Evolutionary conservation across 2,888 invertebrate species (phyloP), one percentile per base, ranked within the genome.

Genomic region (Oligia latruncula): DNA sequence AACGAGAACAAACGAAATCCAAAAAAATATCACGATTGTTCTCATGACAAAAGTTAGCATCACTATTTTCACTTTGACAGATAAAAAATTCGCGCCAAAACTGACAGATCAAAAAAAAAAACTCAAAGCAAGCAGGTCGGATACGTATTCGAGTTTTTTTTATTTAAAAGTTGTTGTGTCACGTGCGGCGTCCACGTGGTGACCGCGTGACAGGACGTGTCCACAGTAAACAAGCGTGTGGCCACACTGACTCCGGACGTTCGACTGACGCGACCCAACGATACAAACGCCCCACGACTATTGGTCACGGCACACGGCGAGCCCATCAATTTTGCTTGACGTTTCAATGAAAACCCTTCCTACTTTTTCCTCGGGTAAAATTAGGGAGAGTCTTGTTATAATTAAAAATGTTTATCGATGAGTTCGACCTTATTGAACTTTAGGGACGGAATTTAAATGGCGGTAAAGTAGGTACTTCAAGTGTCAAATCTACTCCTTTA

Each of bases 301-400:
- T 94, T 95, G 96, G 95, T 95, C 96, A 96, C 95, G 94, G 89
- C 93, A 94, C 94, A 93, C 93, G 93, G 94, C 94, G 90, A 93
- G 94, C 94, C 95, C 96, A 96, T 96, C 96, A 96, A 96, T 96
- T 96, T 94, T 91, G 92, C 93, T 93, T 96, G 96, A 96, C 96
- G 95, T 95, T 95, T 95, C 95, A 95, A 95, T 95, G 95, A 95
- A 95, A 95, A 94, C 93, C 95, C 95, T 94, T 93, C 94, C 93
- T 94, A 93, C 95, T 93, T 94, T 94, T 93, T 94, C 95, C 95
- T 92, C 85, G 94, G 93, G 95, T 92, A 93, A 94, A 94, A 95
- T 95, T 95, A 94, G 93, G 93, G 90, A 91, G 93, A 92, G 89
- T 90, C 90, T 91, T 88, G 91, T 92, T 92, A 93, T 95, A 96